phyloP scores from a whole-genome alignment of 2,113 vertebrate species.

The Lepidothrix coronata region DNA sequence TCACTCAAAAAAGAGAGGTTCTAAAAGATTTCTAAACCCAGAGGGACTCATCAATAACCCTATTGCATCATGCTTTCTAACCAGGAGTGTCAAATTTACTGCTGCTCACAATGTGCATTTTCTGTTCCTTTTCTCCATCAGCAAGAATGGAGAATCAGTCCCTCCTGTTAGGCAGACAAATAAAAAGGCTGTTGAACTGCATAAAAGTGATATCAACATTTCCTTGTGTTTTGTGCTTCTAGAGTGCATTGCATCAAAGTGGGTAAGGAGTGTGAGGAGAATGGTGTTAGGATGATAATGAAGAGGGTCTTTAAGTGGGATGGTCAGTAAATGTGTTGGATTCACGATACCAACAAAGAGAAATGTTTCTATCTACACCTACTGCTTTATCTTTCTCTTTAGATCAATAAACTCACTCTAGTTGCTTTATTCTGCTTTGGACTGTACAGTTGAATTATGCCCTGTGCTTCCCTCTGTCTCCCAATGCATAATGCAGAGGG shows the following conservation, averaged over 20 bases:
- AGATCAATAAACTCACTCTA: slow-evolving; percentile 59
- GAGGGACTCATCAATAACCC: not conserved
- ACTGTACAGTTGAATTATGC: not conserved
- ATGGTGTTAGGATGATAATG: not conserved
- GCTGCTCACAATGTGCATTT: not conserved
- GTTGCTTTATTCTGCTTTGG: slow-evolving; percentile 48
- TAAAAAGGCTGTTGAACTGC: not conserved
- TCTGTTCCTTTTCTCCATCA: not conserved
- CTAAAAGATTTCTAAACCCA: not conserved
- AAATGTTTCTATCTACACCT: slow-evolving; percentile 23
- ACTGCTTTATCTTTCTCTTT: slow-evolving; percentile 52
- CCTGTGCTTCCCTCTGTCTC: not conserved
- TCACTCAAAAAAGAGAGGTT: not conserved
- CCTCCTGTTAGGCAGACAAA: not conserved
- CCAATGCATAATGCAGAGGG: slow-evolving; percentile 15
- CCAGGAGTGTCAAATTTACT: not conserved
- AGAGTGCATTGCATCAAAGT: not conserved
- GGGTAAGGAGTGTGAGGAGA: not conserved
- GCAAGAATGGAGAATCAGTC: not conserved
- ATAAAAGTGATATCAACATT: not conserved
- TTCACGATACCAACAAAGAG: slow-evolving; percentile 56
- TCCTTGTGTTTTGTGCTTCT: not conserved
- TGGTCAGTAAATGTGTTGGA: slow-evolving; percentile 29
- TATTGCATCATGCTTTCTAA: not conserved
- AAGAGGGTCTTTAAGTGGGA: not conserved